phyloP scores from a whole-genome alignment of 2,888 invertebrate genomes.

The Drosophila colorata region DNA sequence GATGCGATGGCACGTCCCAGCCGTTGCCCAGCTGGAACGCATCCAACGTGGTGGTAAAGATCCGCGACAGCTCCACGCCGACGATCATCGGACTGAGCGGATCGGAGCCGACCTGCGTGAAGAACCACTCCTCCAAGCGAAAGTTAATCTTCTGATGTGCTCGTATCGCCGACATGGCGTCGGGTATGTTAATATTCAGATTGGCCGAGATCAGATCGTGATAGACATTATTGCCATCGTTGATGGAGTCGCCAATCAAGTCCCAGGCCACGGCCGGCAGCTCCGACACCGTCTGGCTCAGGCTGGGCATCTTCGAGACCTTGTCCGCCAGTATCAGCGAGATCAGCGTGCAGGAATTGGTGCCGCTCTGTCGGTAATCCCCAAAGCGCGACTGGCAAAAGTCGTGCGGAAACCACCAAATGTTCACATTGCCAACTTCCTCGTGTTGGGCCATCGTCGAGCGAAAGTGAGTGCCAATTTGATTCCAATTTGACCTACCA shows the following conservation, averaged over 20 bases:
- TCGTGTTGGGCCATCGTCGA: constrained; percentile 69
- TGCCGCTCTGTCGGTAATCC: constrained; percentile 85
- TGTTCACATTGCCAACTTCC: constrained; percentile 73
- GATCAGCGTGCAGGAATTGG: constrained; percentile 88
- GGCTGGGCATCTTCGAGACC: constrained; percentile 67
- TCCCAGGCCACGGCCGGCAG: constrained; percentile 83
- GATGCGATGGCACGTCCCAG: constrained; percentile 32
- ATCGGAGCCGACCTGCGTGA: constrained; percentile 70
- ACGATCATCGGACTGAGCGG: constrained; percentile 44
- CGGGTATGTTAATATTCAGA: constrained; percentile 86
- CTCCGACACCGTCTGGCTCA: constrained; percentile 40
- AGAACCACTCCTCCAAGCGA: constrained; percentile 78
- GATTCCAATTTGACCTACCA: no score
- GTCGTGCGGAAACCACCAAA: constrained; percentile 87
- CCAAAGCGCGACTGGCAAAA: constrained; percentile 88
- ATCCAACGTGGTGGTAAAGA: constrained; percentile 62
- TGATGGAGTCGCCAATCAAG: constrained; percentile 86
- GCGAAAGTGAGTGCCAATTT: no score
- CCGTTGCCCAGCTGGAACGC: constrained; percentile 43
- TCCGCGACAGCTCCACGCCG: constrained; percentile 57
- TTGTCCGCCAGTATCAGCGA: constrained; percentile 86
- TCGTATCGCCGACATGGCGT: constrained; percentile 85
- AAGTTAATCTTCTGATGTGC: constrained; percentile 68
- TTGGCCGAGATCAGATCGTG: constrained; percentile 83
- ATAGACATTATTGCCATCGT: constrained; percentile 87